Evolutionary conservation across 2,888 invertebrate species (phyloP).

Genomic region (Ypsolopha sequella): DNA sequence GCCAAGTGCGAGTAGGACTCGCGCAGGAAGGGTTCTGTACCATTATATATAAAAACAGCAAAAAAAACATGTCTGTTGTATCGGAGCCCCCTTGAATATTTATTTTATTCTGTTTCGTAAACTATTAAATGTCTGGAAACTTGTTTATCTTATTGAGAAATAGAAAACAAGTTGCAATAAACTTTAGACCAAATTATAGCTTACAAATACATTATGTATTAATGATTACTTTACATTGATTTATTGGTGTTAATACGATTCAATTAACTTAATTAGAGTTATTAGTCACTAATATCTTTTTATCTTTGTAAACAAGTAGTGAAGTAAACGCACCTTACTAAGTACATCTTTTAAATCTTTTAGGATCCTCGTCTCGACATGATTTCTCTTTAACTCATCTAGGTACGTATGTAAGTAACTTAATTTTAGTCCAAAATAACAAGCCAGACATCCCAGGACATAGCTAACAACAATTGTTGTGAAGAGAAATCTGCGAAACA

Average conservation of each 20-base stretch:
- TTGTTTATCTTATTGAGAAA: background rate
- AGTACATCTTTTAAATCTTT: constrained; percentile 13
- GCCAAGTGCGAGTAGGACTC: no score
- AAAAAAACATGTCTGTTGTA: no score
- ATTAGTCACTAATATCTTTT: background rate
- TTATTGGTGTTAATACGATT: background rate
- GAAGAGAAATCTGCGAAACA: constrained; percentile 57
- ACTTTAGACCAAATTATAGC: background rate
- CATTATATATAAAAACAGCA: no score
- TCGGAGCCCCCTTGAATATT: no score
- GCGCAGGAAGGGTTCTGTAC: no score
- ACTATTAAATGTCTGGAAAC: background rate
- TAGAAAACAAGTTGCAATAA: background rate
- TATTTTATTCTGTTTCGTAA: background rate
- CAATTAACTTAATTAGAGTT: background rate
- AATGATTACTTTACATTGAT: background rate
- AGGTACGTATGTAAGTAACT: constrained; percentile 41
- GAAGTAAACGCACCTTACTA: background rate
- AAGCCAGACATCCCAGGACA: constrained; percentile 64
- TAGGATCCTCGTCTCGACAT: constrained; percentile 26
- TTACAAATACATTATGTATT: background rate
- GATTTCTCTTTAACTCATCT: constrained; percentile 49
- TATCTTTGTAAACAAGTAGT: background rate
- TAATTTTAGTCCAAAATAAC: constrained; percentile 54
- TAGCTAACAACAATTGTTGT: constrained; percentile 51